These are phyloP conservation scores for Antechinus flavipes DNA, from an alignment of 2,113 vertebrate species.

Conservation along the genomic window DNA sequence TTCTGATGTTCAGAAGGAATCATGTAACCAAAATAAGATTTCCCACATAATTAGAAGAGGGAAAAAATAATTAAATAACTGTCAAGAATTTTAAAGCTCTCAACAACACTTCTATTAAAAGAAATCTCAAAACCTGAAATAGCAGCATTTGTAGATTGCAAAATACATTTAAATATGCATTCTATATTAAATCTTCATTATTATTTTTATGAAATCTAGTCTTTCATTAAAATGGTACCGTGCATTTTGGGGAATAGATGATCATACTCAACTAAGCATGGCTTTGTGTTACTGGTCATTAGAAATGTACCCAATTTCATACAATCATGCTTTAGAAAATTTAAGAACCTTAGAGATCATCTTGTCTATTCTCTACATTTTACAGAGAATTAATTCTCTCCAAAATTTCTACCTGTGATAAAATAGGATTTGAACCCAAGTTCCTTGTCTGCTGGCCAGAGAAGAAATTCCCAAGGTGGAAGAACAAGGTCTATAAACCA, in stretches of 20 bases:
- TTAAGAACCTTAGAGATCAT: neutral
- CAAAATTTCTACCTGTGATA: neutral
- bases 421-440: neutral
- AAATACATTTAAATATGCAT: neutral
- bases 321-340: neutral
- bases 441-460: neutral
- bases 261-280: neutral
- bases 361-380: neutral
- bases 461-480: neutral
- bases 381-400: neutral
- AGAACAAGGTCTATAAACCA: neutral
- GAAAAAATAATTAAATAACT: neutral
- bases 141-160: neutral
- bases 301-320: neutral
- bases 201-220: slow-evolving; percentile 9
- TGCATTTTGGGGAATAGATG: neutral
- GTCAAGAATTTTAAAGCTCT: neutral
- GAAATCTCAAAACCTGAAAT: slow-evolving; percentile 1
- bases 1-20: neutral
- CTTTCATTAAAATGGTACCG: neutral
- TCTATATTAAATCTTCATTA: neutral
- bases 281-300: neutral
- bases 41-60: neutral
- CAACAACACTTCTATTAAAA: neutral
- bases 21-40: neutral